These are phyloP conservation scores for Aulostomus chinensis DNA, from an alignment of 2,797 vertebrate species.

Conservation along the genomic window DNA sequence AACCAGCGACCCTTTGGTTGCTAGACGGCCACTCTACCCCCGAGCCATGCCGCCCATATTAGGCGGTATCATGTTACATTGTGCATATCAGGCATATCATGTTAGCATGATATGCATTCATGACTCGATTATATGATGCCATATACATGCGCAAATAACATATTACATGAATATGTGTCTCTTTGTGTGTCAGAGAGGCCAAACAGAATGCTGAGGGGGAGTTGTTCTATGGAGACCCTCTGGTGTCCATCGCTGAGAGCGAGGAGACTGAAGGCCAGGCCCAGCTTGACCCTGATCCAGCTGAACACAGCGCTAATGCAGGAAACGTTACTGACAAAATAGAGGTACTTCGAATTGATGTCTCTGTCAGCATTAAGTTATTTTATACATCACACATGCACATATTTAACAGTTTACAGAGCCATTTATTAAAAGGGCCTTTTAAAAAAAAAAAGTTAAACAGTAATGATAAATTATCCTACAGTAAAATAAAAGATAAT, in stretches of 20 bases:
- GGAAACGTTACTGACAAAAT: slow-evolving; percentile 39
- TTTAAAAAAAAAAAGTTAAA: too few relatives aligned
- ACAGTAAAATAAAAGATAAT: too few relatives aligned
- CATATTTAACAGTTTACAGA: too few relatives aligned
- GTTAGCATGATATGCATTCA: too few relatives aligned
- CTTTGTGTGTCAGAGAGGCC: slow-evolving; percentile 58
- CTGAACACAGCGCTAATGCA: slow-evolving; percentile 19
- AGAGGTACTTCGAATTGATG: slow-evolving; percentile 70
- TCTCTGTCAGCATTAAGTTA: background rate
- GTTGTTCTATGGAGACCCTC: slow-evolving; percentile 28
- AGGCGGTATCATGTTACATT: too few relatives aligned
- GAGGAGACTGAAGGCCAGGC: slow-evolving; percentile 68
- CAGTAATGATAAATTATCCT: too few relatives aligned
- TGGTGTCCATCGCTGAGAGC: slow-evolving; percentile 79
- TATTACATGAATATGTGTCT: slow-evolving; percentile 33
- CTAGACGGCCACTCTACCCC: too few relatives aligned
- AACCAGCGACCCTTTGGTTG: too few relatives aligned
- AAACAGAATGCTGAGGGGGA: slow-evolving; percentile 28
- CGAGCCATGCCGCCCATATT: too few relatives aligned
- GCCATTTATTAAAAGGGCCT: too few relatives aligned
- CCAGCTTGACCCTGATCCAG: slow-evolving; percentile 30
- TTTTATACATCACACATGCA: slow-evolving; percentile 1
- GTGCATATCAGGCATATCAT: too few relatives aligned
- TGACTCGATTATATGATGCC: slow-evolving; percentile 20
- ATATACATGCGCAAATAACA: background rate